Evolutionary conservation across 2,888 invertebrate species (phyloP).

Genomic region (Ctenicera cuprea): DNA sequence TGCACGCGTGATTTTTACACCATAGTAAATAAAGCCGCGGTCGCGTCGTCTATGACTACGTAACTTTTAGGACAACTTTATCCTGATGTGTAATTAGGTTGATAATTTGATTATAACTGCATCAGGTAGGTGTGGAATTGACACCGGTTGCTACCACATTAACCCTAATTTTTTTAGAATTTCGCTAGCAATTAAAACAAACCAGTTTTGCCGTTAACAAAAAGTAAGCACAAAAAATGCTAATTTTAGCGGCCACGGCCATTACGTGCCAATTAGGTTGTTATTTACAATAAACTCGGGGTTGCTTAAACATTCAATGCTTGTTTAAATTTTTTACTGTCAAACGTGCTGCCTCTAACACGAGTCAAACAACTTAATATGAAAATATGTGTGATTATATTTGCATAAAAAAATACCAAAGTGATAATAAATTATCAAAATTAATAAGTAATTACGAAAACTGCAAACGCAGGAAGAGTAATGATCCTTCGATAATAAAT

Average conservation of each 20-base stretch:
- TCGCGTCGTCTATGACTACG: neutral
- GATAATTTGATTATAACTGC: conserved; percentile 5
- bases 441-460: neutral
- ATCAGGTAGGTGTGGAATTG: neutral
- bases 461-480: conserved; percentile 12
- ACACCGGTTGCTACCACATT: neutral
- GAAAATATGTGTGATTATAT: neutral
- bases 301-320: no score
- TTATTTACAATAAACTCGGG: neutral
- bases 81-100: neutral
- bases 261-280: conserved; percentile 1
- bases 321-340: no score
- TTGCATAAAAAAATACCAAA: conserved; percentile 10
- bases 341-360: no score
- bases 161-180: conserved; percentile 9
- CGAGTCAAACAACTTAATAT: no score
- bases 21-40: conserved; percentile 22
- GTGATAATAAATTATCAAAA: neutral
- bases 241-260: conserved; percentile 2
- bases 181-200: conserved; percentile 3
- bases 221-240: neutral
- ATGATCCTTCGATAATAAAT: conserved; percentile 3
- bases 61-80: neutral
- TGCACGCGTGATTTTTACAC: conserved; percentile 36
- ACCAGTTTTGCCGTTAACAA: neutral